phyloP scores from a whole-genome alignment of 2,888 invertebrate species.

The Cacoxenus indagator region DNA sequence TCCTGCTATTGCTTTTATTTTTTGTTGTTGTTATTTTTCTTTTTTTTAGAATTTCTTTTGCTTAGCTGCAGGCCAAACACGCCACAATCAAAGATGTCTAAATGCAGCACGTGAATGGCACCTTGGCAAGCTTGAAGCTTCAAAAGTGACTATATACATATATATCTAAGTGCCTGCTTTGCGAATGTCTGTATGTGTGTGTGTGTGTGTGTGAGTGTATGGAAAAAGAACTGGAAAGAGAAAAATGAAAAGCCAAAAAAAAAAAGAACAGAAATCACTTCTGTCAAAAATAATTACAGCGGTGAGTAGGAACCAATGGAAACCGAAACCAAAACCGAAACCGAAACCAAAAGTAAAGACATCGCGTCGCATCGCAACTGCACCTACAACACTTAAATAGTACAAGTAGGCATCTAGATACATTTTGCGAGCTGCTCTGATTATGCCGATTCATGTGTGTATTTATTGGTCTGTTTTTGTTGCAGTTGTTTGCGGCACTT shows the following conservation, averaged over 20 bases:
- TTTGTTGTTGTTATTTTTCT: neutral
- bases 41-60: neutral
- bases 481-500: no score
- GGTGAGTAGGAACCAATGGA: no score
- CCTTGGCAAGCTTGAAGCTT: neutral
- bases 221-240: neutral
- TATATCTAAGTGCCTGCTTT: neutral
- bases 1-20: neutral
- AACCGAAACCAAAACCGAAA: no score
- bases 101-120: neutral
- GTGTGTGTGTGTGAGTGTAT: conserved; percentile 1
- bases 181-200: neutral
- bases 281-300: conserved; percentile 15
- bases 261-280: neutral
- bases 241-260: neutral
- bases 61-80: neutral
- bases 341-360: no score
- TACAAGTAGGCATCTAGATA: no score
- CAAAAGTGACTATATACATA: neutral
- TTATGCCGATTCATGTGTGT: no score
- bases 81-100: neutral
- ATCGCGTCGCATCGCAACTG: no score
- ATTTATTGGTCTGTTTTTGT: no score
- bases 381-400: no score
- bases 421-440: no score